Percentiles rank a stretch among this genome's conserved stretches.
Conservation (phyloP, 2,888 invertebrate species). For the Himalopsyche kuldschensis region DNA sequence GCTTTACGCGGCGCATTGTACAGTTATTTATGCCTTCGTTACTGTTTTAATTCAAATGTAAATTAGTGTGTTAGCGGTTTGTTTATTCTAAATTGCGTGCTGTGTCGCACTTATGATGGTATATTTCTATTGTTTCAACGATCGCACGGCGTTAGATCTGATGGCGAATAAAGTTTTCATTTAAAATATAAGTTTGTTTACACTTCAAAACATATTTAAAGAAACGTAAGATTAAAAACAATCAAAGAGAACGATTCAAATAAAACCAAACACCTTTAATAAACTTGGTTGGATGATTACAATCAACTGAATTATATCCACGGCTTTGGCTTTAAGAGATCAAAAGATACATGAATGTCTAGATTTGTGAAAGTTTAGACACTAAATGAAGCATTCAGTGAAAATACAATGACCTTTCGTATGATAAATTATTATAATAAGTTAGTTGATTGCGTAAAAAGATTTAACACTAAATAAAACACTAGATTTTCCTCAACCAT, state of each 20-base stretch:
- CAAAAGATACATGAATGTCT: not conserved
- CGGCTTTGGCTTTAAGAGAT: not conserved
- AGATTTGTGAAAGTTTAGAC: not conserved
- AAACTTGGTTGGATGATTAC: not conserved
- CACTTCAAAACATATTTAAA: not conserved
- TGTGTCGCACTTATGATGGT: not conserved
- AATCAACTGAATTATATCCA: not conserved
- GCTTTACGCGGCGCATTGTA: conserved; percentile 22
- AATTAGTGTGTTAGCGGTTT: not conserved
- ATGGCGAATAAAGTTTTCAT: not conserved
- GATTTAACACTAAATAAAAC: too few relatives aligned
- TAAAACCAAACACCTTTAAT: not conserved
- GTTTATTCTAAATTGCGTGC: not conserved
- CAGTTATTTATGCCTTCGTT: conserved; percentile 25
- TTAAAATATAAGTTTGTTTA: not conserved
- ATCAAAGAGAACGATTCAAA: not conserved
- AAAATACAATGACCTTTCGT: not conserved
- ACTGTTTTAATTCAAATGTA: conserved; percentile 17
- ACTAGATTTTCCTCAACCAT: too few relatives aligned
- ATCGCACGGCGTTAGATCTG: not conserved
- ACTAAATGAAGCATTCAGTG: not conserved
- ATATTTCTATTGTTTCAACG: not conserved
- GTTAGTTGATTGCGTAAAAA: too few relatives aligned
- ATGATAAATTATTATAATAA: too few relatives aligned
- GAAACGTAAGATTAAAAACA: not conserved